phyloP scores from a whole-genome alignment of 1,140 invertebrate species.

The Bombus superbus region DNA sequence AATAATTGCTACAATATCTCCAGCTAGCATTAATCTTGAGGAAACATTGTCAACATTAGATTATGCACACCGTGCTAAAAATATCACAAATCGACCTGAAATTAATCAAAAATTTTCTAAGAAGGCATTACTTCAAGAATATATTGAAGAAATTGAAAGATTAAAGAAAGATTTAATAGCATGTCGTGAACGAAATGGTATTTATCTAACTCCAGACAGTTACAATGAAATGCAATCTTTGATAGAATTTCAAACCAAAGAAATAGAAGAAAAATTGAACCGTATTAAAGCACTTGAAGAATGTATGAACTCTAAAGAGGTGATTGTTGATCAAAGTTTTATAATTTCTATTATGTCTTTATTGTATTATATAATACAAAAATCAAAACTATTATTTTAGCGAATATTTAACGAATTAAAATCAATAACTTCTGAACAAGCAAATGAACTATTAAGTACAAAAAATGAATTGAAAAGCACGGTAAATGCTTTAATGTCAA shows the following conservation, averaged over 20 bases:
- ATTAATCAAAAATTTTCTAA: conserved; percentile 97
- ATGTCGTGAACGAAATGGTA: conserved; percentile 91
- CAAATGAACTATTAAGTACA: conserved; percentile 83
- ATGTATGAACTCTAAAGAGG: conserved; percentile 85
- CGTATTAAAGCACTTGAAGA: conserved; percentile 88
- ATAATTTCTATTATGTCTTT: background rate
- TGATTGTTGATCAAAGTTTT: conserved; percentile 56
- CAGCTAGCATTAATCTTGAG: conserved; percentile 93
- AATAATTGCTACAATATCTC: conserved; percentile 97
- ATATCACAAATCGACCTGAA: conserved; percentile 97
- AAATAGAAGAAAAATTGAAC: conserved; percentile 88
- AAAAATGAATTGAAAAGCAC: conserved; percentile 84
- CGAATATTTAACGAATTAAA: conserved; percentile 84
- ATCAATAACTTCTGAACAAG: conserved; percentile 78
- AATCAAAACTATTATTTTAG: conserved; percentile 43
- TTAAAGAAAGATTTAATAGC: conserved; percentile 92
- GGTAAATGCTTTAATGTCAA: conserved; percentile 80
- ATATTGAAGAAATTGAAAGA: conserved; percentile 95
- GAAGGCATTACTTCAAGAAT: conserved; percentile 93
- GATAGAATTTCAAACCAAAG: conserved; percentile 88
- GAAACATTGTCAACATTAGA: conserved; percentile 98
- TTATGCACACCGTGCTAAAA: conserved; percentile 97
- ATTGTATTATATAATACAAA: background rate
- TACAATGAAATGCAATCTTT: conserved; percentile 90
- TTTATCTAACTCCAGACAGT: conserved; percentile 93